Evolutionary conservation across 2,113 vertebrate species (phyloP), one percentile per base, ranked within the genome.

Genomic region (Spea multiplicata): DNA sequence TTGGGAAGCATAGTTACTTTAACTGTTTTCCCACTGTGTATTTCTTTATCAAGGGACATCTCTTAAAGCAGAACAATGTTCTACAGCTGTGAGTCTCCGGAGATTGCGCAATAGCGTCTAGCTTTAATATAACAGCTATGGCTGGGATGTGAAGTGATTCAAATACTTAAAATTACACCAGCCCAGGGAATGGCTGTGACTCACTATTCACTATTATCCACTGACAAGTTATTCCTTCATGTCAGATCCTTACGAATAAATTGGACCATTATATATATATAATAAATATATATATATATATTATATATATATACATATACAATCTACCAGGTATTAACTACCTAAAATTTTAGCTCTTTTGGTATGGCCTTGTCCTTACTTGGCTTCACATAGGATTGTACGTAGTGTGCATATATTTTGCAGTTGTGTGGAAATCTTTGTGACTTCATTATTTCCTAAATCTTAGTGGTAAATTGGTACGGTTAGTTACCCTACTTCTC

Each of bases 381-480:
- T 57, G 55, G 5, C 12, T 13, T 57, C 9, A 13, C 55, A n/a
- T n/a, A n/a, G n/a, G n/a, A n/a, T n/a, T n/a, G n/a, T n/a, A 69
- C 53, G 44, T n/a, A 71, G 17, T 17, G 70, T 71, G 70, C 16
- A 30, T 71, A 44, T 48, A 5, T 50, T 44, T 49, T n/a, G 50
- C 8, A 44, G 44, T 55, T 13, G 49, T 55, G 49, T 45, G 50
- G 16, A 71, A 71, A 71, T 55, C 7, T 17, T 53, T 71, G 70
- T 55, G 70, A 71, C n/a, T 71, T 71, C 5, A 71, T 71, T 71
- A 71, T 49, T 71, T 69, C 55, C 16, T 55, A 55, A 71, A 71
- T 44, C 48, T 71, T 53, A 71, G 50, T 71, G n/a, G n/a, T 44
- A 49, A 71, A 71, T 71, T 71, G 50, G 16, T 71, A 10, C 44